Base-by-base conservation (phyloP, 2,888 invertebrate species). In the Lycia hirtaria region DNA sequence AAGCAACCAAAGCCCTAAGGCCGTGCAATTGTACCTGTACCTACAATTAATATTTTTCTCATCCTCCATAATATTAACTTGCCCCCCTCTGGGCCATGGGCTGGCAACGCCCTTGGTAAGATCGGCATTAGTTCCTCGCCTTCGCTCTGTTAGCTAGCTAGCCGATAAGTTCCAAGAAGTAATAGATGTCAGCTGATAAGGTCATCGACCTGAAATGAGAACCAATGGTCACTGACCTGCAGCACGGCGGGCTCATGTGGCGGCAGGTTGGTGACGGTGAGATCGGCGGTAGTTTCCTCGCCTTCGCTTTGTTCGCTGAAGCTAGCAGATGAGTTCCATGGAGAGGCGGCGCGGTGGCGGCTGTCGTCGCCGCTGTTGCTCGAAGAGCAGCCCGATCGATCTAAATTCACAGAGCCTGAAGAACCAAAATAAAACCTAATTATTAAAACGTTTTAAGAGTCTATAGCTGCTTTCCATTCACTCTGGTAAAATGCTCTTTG, bases 271-370 rank as follows among this genome's bases (percentile, higher is more conserved):
- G 84, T 75, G 33, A 92, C 88, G 47, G 91, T 91, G 12, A 92
- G 82, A 62, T 92, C 92, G 7, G 87, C 80, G 26, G 71, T 62
- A 7, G 73, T 28, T 1, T 87, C 88, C 12, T 88, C 89, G 22
- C 75, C 68, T 62, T 90, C 90, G 73, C 88, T 88, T 55, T 86
- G 87, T 62, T 91, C 90, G 69, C 89, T 88, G 76, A 86, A 78
- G 61, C 83, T 85, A 3, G 81, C 83, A 5, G 89, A 89, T 0
- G 87, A 88, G 80, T 92, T 91, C 90, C 91, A 91, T 4, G 92
- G 92, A 1, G 92, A 92, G 9, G 72, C 76, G 24, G 90, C 88
- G 22, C 91, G 85, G 59, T 58, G 67, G 4, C 83, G 83, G 40
- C 76, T 71, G 54, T 85, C 88, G 56, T 90, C 92, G 37, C 81